Percentiles rank a stretch among this genome's conserved stretches.
Conservation (phyloP, 2,113 vertebrate species). For the Rhinopomastus cyanomelas region DNA sequence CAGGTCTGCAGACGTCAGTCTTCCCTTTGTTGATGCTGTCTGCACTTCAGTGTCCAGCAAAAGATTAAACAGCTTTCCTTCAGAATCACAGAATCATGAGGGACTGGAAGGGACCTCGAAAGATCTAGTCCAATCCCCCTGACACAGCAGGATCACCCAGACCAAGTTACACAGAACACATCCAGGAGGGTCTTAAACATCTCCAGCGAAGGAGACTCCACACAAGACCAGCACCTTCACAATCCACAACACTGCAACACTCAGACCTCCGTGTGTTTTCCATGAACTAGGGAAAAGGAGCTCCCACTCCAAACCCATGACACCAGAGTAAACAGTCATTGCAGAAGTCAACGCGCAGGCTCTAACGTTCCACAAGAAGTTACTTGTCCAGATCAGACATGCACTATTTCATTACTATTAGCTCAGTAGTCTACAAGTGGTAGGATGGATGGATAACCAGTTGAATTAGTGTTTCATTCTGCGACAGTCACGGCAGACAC, state of each 20-base stretch:
- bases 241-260: not conserved
- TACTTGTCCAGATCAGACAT: not conserved
- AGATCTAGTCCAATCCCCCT: too few relatives aligned
- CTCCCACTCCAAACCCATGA: accelerated
- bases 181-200: too few relatives aligned
- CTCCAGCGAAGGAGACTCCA: too few relatives aligned
- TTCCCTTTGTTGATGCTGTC: not conserved
- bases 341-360: not conserved
- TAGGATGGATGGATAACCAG: not conserved
- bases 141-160: too few relatives aligned
- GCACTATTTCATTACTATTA: not conserved
- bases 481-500: not conserved
- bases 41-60: not conserved
- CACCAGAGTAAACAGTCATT: not conserved
- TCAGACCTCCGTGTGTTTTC: not conserved
- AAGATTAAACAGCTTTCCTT: not conserved
- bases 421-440: not conserved
- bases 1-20: not conserved
- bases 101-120: too few relatives aligned
- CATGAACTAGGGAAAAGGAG: not conserved
- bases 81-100: too few relatives aligned
- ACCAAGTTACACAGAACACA: too few relatives aligned
- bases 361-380: not conserved
- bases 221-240: not conserved
- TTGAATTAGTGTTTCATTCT: not conserved